Evolutionary conservation across 2,797 vertebrate genomes (phyloP).

Genomic region (Myotis vivesi): DNA sequence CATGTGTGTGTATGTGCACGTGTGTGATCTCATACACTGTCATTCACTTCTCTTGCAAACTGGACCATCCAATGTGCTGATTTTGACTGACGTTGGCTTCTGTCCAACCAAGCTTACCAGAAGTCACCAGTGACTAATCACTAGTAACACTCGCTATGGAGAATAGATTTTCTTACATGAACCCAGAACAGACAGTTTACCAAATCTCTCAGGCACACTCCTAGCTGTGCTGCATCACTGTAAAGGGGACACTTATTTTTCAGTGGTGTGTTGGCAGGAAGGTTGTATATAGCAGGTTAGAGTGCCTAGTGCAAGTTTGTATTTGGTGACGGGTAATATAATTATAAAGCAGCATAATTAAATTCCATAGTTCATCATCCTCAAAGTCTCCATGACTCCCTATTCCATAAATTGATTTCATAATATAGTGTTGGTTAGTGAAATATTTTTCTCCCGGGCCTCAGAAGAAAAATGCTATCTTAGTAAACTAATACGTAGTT

Average conservation of each 20-base stretch:
- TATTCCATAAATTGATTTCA: conserved; percentile 24
- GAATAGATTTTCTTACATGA: not conserved
- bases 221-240: not conserved
- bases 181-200: not conserved
- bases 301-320: not conserved
- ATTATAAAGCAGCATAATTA: conserved; percentile 16
- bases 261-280: not conserved
- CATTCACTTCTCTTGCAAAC: conserved; percentile 7
- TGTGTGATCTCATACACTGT: not conserved
- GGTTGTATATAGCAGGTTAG: not conserved
- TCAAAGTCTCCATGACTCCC: not conserved
- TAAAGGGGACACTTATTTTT: not conserved
- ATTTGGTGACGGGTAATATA: not conserved
- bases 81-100: conserved; percentile 12
- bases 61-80: not conserved
- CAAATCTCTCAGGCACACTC: not conserved
- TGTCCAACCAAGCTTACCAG: not conserved
- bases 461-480: not conserved
- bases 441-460: not conserved
- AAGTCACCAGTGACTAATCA: not conserved
- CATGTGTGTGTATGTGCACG: not conserved
- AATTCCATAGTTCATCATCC: conserved; percentile 21
- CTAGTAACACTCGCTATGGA: not conserved
- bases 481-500: not conserved
- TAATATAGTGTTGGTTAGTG: conserved; percentile 4